phyloP scores from a whole-genome alignment of 2,888 invertebrate genomes.

The Orchestes rusci region DNA sequence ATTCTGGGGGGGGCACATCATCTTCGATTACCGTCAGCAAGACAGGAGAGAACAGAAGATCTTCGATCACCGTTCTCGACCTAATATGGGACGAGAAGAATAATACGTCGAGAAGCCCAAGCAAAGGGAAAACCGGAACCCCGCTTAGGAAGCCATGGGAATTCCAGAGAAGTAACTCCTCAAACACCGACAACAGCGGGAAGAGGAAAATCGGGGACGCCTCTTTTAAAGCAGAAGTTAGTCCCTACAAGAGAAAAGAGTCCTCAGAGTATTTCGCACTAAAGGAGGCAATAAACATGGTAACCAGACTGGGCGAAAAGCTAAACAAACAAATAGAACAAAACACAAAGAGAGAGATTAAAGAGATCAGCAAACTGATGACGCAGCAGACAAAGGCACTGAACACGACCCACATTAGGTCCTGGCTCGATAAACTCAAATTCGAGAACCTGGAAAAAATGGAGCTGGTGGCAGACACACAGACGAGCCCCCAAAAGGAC shows the following conservation, averaged over 20 bases:
- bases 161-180: no score
- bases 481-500: not conserved
- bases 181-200: no score
- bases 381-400: not conserved
- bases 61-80: no score
- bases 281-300: no score
- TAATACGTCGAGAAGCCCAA: no score
- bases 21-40: no score
- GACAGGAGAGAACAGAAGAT: no score
- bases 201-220: no score
- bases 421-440: not conserved
- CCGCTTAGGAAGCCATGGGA: not conserved
- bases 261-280: not conserved
- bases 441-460: not conserved
- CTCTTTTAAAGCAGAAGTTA: no score
- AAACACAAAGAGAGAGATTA: slow-evolving; percentile 2
- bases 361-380: not conserved
- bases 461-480: not conserved
- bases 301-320: no score
- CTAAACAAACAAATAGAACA: slow-evolving; percentile 1
- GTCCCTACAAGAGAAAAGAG: not conserved
- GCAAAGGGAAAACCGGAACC: not conserved
- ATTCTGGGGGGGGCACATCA: slow-evolving; percentile 1
- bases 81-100: no score
- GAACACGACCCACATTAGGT: not conserved